Evolutionary conservation across 2,113 vertebrate species (phyloP).

Genomic region (Ahaetulla prasina): DNA sequence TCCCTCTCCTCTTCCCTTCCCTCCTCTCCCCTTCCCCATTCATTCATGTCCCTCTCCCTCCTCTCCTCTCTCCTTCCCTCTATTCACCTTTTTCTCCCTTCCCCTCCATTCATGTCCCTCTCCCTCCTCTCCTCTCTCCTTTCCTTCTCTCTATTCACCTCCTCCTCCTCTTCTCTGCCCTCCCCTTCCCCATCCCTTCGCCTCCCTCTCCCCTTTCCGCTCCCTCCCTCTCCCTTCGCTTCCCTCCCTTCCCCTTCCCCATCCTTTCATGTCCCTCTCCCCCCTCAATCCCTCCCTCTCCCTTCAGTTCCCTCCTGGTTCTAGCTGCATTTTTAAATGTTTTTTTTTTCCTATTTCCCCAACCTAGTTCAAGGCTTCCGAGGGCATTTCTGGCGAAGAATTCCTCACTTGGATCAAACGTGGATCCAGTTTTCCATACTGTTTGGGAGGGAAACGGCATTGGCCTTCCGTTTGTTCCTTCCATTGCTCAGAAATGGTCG

Average conservation of each 20-base stretch:
- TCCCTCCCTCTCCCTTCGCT: rapidly evolving
- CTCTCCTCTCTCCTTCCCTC: no score
- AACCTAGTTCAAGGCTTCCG: neutral
- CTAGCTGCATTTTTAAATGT: neutral
- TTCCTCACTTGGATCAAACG: neutral
- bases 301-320: neutral
- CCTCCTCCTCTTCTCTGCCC: no score
- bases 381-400: neutral
- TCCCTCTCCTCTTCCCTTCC: no score
- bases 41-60: no score
- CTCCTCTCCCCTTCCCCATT: neutral
- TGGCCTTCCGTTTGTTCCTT: neutral
- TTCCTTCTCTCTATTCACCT: neutral
- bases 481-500: neutral
- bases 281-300: no score
- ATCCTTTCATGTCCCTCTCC: no score
- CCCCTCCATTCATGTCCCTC: no score
- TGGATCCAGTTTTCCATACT: neutral
- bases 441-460: rapidly evolving
- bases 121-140: neutral
- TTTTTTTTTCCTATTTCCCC: neutral
- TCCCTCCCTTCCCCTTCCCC: no score
- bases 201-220: no score
- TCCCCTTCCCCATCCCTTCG: no score
- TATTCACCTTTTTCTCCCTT: no score